These are phyloP conservation scores for Pocillopora verrucosa DNA, from an alignment of 64 coral and sea anemone species.

Conservation along the genomic window DNA sequence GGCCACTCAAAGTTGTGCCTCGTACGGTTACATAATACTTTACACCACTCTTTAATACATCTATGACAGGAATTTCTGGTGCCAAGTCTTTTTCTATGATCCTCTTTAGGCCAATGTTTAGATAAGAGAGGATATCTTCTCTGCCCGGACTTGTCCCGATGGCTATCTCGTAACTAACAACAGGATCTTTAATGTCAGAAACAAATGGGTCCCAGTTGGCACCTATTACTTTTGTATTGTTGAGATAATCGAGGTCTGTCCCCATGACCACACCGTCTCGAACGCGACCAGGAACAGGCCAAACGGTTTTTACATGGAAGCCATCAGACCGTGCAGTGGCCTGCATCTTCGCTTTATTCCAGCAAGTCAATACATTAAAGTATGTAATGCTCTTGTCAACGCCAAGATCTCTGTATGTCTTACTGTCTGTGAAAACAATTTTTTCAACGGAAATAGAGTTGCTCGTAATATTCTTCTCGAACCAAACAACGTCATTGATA, in stretches of 20 bases:
- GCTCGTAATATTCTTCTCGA: background rate
- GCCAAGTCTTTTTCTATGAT: conserved; percentile 30
- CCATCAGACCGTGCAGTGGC: conserved; percentile 40
- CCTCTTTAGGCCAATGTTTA: conserved; percentile 56
- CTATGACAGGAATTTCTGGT: conserved; percentile 35
- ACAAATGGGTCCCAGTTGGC: conserved; percentile 62
- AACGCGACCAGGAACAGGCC: conserved; percentile 51
- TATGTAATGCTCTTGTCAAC: conserved; percentile 38
- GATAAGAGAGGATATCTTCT: conserved; percentile 59
- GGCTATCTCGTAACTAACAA: conserved; percentile 67
- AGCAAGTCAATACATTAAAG: conserved; percentile 54
- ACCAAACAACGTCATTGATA: background rate
- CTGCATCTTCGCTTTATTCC: conserved; percentile 33
- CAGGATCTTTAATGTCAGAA: conserved; percentile 61
- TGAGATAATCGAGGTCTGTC: conserved; percentile 46
- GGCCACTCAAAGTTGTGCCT: conserved; percentile 48
- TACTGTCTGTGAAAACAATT: background rate
- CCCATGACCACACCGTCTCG: conserved; percentile 42
- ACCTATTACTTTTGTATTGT: conserved; percentile 27
- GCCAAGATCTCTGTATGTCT: conserved; percentile 17
- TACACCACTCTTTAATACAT: conserved; percentile 44
- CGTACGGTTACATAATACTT: conserved; percentile 64
- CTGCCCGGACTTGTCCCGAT: conserved; percentile 47
- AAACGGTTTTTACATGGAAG: conserved; percentile 39
- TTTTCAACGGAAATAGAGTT: conserved; percentile 5